A percentile compares a stretch with the other conserved stretches of the same genome.
Evolutionary conservation across 1,140 invertebrate genomes (phyloP).

Genomic region (Trichomalopsis sarcophagae): DNA sequence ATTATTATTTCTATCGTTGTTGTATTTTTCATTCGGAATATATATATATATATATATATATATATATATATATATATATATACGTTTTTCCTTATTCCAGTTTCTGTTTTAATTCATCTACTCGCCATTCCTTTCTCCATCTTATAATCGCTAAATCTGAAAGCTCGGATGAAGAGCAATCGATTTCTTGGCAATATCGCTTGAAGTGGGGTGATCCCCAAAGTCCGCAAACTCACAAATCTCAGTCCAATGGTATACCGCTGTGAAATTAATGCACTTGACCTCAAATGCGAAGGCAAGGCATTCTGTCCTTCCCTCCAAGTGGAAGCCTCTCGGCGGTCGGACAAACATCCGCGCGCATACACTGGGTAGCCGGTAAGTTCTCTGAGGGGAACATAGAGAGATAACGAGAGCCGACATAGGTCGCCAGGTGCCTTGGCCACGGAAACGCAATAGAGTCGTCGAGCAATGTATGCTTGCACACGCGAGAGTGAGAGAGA

Average conservation of each 20-base stretch:
- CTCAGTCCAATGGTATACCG: not conserved
- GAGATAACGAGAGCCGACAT: not conserved
- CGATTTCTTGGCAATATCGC: not conserved
- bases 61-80: too few species aligned
- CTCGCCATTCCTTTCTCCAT: too few species aligned
- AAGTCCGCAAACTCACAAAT: not conserved
- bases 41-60: too few species aligned
- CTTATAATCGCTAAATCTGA: too few species aligned
- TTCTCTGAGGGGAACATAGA: not conserved
- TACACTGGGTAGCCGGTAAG: not conserved
- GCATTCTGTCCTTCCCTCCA: not conserved
- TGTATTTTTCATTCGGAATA: too few species aligned
- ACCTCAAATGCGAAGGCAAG: not conserved
- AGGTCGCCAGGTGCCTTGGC: not conserved
- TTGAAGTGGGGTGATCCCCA: not conserved
- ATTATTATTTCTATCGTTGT: too few species aligned
- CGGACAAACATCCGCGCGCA: not conserved
- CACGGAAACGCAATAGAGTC: not conserved
- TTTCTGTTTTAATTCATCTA: too few species aligned
- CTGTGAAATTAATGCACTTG: constrained; percentile 9
- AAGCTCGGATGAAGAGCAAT: too few species aligned
- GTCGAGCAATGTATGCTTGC: not conserved
- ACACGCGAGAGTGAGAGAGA: not conserved
- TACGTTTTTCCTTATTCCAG: too few species aligned
- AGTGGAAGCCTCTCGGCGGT: not conserved